These are phyloP conservation scores for Notospermus geniculatus DNA, from an alignment of 1,140 invertebrate species.

Conservation along the genomic window DNA sequence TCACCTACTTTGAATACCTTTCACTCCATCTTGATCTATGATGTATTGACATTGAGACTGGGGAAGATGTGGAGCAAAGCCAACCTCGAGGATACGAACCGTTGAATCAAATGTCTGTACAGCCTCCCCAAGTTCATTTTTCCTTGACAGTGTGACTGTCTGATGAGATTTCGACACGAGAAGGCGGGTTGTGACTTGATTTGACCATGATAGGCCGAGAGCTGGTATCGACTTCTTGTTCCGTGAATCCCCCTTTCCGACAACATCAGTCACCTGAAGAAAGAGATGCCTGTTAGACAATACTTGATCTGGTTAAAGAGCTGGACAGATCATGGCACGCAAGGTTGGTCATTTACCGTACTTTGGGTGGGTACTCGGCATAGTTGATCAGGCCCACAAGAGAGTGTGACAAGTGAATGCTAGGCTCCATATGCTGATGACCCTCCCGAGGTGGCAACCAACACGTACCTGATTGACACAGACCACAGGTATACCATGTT, in stretches of 20 bases:
- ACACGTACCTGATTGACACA: slow-evolving; percentile 71
- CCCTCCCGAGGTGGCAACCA: slow-evolving; percentile 5
- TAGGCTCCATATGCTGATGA: slow-evolving; percentile 16
- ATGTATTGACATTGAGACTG: slow-evolving; percentile 38
- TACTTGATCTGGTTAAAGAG: not conserved
- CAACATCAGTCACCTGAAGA: slow-evolving; percentile 33
- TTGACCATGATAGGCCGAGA: slow-evolving; percentile 66
- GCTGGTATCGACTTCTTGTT: slow-evolving; percentile 30
- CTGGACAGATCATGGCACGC: no score
- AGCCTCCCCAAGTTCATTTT: slow-evolving; percentile 7
- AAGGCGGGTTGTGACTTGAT: slow-evolving; percentile 66
- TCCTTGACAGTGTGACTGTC: not conserved
- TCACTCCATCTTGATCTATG: slow-evolving; percentile 47
- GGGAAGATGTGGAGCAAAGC: slow-evolving; percentile 56
- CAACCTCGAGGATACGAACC: slow-evolving; percentile 46
- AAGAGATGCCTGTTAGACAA: slow-evolving; percentile 5
- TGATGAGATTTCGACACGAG: slow-evolving; percentile 53
- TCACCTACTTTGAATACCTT: no score
- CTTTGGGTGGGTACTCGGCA: no score
- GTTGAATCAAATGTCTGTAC: slow-evolving; percentile 22
- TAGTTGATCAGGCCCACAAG: slow-evolving; percentile 10
- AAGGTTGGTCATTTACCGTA: no score
- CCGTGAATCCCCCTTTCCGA: slow-evolving; percentile 9
- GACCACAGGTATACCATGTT: slow-evolving; percentile 63
- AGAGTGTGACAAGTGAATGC: slow-evolving; percentile 21